Base-by-base conservation (phyloP, 2,113 vertebrate species). In the Cephalopterus ornatus region DNA sequence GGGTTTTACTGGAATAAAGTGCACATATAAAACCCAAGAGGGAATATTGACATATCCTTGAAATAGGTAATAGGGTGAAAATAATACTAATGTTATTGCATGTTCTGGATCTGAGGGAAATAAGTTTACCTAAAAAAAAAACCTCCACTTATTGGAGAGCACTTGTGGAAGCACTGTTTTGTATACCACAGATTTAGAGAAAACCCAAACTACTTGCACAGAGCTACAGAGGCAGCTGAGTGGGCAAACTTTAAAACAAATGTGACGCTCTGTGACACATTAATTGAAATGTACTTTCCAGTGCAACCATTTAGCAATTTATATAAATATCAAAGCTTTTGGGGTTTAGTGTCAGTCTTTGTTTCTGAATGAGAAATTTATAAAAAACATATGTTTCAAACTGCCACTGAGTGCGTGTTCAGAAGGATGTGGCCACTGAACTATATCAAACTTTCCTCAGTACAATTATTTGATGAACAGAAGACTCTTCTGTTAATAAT, bases 261-360 rank as follows among this genome's bases (percentile, higher is more conserved):
- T 61, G 83, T 95, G 98, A 98, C 98, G 88, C 95, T 81, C 97
- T 92, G 93, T 98, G 98, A 98, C 98, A 98, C 73, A 62, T 97
- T 97, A 98, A 99, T 99, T 98, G 98, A 99, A 99, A 99, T 98
- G 98, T 99, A 98, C 97, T 98, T 97, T 98, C 97, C 98, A 98
- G 96, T 95, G 97, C 96, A 98, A 97, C 96, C 95, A 98, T 97
- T 98, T 97, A 98, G 97, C 97, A 98, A 98, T 98, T 98, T 98
- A 98, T 98, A 98, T 97, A 98, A 98, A 97, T 98, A 98, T 98
- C 97, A 98, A 98, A 99, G 98, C 96, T 97, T 97, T 95, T 73
- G 95, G 96, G 12, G 96, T 97, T 97, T 97, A 96, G 97, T 98
- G 97, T 98, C 98, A 97, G 96, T 98, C 97, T 98, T 98, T 98